These are phyloP conservation scores for Galerucella nymphaeae DNA, from an alignment of 2,888 invertebrate genomes.

Conservation along the genomic window DNA sequence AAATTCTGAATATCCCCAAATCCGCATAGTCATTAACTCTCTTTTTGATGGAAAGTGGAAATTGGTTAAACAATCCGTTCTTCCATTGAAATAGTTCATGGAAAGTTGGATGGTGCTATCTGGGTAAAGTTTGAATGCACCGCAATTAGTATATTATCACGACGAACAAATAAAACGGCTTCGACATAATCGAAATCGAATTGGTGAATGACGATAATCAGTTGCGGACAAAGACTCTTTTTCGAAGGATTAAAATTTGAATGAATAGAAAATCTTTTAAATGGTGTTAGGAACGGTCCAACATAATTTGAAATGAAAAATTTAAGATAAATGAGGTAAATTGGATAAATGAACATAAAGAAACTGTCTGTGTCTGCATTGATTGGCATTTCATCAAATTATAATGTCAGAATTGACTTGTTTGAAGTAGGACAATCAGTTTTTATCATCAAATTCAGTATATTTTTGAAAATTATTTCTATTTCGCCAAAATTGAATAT, in stretches of 20 bases:
- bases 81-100: slow-evolving; percentile 33
- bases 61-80: slow-evolving; percentile 24
- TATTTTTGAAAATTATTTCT: too few species aligned
- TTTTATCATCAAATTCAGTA: too few species aligned
- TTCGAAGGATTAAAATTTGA: not conserved
- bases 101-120: slow-evolving; percentile 32
- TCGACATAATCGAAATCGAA: slow-evolving; percentile 44
- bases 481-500: too few species aligned
- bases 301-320: too few species aligned
- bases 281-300: too few species aligned
- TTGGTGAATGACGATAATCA: slow-evolving; percentile 27
- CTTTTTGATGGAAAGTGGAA: slow-evolving; percentile 22
- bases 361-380: too few species aligned
- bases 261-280: not conserved
- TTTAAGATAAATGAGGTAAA: too few species aligned
- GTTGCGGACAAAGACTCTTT: not conserved
- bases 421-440: too few species aligned
- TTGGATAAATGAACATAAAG: too few species aligned
- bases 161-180: slow-evolving; percentile 38
- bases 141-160: slow-evolving; percentile 44
- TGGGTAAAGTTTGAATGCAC: slow-evolving; percentile 34
- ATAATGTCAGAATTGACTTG: too few species aligned
- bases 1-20: slow-evolving; percentile 4
- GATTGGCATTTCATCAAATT: too few species aligned
- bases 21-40: slow-evolving; percentile 17